Conservation (phyloP, 1,140 invertebrate genomes). For the Aporrectodea caliginosa region DNA sequence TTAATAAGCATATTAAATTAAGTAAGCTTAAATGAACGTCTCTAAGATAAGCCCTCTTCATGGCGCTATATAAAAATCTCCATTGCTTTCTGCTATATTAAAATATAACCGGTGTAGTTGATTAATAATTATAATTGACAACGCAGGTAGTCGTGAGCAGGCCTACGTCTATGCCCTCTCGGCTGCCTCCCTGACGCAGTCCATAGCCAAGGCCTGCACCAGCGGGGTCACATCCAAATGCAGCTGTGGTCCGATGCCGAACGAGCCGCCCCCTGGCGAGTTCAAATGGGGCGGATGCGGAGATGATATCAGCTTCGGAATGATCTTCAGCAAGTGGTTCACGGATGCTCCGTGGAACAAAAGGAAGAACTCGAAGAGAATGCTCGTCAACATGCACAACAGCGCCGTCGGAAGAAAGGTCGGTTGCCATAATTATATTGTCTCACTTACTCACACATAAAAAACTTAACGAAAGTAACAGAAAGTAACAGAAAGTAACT, state of each 20-base stretch:
- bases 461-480: too few species aligned
- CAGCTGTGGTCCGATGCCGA: conserved; percentile 64
- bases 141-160: conserved; percentile 72
- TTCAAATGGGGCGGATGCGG: conserved; percentile 72
- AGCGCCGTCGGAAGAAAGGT: conserved; percentile 59
- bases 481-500: too few species aligned
- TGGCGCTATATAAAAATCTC: too few species aligned
- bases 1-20: too few species aligned
- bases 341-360: conserved; percentile 19
- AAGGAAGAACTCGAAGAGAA: conserved; percentile 33
- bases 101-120: too few species aligned
- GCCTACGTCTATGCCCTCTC: conserved; percentile 70
- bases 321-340: conserved; percentile 28
- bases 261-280: conserved; percentile 58
- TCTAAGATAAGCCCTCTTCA: too few species aligned
- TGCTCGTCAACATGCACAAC: conserved; percentile 59
- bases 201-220: conserved; percentile 67
- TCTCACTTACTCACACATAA: too few species aligned
- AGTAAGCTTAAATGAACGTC: too few species aligned
- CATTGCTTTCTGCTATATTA: too few species aligned
- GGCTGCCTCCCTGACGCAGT: conserved; percentile 67
- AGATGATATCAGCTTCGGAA: conserved; percentile 57
- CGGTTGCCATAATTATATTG: too few species aligned
- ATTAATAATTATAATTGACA: too few species aligned
- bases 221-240: conserved; percentile 65